Conservation (phyloP, 2,113 vertebrate genomes). For the Hiodon tergisus region DNA sequence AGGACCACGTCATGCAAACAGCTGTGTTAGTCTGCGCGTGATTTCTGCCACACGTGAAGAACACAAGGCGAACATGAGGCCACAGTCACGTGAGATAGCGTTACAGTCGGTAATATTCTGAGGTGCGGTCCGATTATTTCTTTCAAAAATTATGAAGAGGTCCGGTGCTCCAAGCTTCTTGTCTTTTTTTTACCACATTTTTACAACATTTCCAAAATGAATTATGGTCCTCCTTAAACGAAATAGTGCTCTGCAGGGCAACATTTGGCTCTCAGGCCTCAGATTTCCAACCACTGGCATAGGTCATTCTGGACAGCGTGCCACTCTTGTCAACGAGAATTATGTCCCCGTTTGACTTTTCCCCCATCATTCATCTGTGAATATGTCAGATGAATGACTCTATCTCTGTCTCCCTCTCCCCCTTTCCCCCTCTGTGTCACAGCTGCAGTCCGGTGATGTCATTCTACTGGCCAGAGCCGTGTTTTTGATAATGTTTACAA, state of each 20-base stretch:
- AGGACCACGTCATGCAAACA: no score
- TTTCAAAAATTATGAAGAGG: no score
- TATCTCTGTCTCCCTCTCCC: neutral
- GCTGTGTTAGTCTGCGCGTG: no score
- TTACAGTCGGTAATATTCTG: no score
- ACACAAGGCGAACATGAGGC: no score
- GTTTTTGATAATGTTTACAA: constrained; percentile 61
- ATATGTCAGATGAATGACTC: constrained; percentile 6
- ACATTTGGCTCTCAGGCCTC: no score
- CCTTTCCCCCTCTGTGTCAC: constrained; percentile 33
- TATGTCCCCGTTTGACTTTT: constrained; percentile 20
- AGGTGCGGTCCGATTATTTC: no score
- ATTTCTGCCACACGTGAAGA: no score
- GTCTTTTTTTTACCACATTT: no score
- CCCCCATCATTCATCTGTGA: constrained; percentile 27
- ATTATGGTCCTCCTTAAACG: constrained; percentile 30
- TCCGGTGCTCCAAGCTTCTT: no score
- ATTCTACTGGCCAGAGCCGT: constrained; percentile 51
- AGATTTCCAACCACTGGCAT: neutral
- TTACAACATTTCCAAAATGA: neutral
- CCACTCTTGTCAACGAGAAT: constrained; percentile 8
- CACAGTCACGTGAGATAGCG: no score
- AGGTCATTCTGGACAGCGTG: constrained; percentile 27
- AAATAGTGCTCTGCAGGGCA: constrained; percentile 32
- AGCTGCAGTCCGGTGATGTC: constrained; percentile 58